A percentile compares a stretch with the other conserved stretches of the same genome.
Evolutionary conservation across 2,113 vertebrate genomes (phyloP).

Genomic region (Seriola rivoliana): DNA sequence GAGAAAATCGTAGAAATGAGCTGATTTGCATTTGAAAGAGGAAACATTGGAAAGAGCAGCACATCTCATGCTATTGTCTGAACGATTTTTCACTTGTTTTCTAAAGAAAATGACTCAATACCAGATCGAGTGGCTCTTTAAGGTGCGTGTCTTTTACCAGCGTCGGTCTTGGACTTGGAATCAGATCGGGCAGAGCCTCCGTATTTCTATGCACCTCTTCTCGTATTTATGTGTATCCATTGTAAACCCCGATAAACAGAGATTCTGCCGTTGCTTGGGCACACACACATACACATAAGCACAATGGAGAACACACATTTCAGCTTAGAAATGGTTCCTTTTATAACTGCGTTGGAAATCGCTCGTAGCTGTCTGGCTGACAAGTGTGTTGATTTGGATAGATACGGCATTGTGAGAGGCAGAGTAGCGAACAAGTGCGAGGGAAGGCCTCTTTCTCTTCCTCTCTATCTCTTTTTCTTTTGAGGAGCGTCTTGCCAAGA

Average conservation of each 20-base stretch:
- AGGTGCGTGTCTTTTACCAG: slow-evolving; percentile 40
- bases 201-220: slow-evolving; percentile 42
- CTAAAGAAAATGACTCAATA: slow-evolving; percentile 21
- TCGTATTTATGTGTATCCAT: slow-evolving; percentile 56
- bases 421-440: slow-evolving; percentile 74
- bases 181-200: slow-evolving; percentile 36
- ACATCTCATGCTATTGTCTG: slow-evolving; percentile 17
- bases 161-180: slow-evolving; percentile 44
- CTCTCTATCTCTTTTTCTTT: slow-evolving; percentile 57
- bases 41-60: slow-evolving; percentile 21
- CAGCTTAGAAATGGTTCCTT: slow-evolving; percentile 73
- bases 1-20: slow-evolving; percentile 18
- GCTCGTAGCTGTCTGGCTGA: slow-evolving; percentile 80
- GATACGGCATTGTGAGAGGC: slow-evolving; percentile 80
- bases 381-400: slow-evolving; percentile 81
- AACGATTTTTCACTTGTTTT: slow-evolving; percentile 39
- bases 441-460: slow-evolving; percentile 72
- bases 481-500: slow-evolving; percentile 71
- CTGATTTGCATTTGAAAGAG: slow-evolving; percentile 50
- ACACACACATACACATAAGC: slow-evolving; percentile 42
- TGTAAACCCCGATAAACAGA: slow-evolving; percentile 56
- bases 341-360: slow-evolving; percentile 71
- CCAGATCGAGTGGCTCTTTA: slow-evolving; percentile 22
- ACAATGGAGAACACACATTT: slow-evolving; percentile 74
- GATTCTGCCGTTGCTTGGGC: slow-evolving; percentile 42